Conservation (phyloP, 2,888 invertebrate genomes). For the Meteorus cinctellus region DNA sequence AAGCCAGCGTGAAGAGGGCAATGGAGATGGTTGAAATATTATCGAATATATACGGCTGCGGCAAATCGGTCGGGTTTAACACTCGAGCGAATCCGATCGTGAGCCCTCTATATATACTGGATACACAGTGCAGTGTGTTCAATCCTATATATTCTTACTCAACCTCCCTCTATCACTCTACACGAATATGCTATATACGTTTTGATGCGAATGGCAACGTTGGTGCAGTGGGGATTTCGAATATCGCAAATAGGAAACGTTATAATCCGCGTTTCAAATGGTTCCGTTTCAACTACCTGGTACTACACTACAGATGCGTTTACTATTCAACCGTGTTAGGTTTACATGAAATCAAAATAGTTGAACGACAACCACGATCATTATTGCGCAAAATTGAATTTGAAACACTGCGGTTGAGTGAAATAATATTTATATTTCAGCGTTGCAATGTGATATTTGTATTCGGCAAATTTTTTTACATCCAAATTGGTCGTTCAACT, state of each 20-base stretch:
- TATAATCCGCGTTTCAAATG: conserved; percentile 6
- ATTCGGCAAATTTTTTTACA: no score
- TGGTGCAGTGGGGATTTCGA: not conserved
- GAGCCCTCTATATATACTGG: not conserved
- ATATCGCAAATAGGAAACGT: conserved; percentile 18
- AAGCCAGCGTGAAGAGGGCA: not conserved
- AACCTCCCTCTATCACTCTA: not conserved
- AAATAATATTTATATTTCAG: not conserved
- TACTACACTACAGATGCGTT: not conserved
- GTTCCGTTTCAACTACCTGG: conserved; percentile 1
- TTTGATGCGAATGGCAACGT: not conserved
- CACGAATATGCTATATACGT: not conserved
- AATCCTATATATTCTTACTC: not conserved
- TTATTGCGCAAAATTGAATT: not conserved
- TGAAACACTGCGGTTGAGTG: not conserved
- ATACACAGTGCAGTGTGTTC: not conserved
- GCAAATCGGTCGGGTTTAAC: conserved; percentile 24
- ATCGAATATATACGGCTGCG: conserved; percentile 7
- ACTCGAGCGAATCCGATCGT: conserved; percentile 20
- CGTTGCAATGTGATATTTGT: not conserved
- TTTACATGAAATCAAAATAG: not conserved
- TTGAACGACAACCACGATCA: not conserved
- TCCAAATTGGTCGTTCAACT: no score
- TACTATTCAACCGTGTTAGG: not conserved
- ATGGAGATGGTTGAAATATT: conserved; percentile 27